These are phyloP conservation scores for Galemys pyrenaicus DNA, from an alignment of 2,113 vertebrate genomes.

Conservation along the genomic window DNA sequence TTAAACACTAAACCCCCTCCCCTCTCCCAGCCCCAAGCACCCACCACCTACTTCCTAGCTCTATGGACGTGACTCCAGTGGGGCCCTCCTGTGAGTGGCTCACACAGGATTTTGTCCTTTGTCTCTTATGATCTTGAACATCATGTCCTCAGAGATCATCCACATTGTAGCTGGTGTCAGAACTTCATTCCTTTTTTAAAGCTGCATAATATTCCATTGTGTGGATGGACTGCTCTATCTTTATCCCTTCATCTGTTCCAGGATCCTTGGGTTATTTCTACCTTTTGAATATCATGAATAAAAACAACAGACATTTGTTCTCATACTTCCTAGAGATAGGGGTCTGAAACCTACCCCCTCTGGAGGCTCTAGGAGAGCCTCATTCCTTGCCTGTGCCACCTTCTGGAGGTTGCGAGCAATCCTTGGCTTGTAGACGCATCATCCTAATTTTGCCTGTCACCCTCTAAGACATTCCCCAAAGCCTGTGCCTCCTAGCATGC, in stretches of 20 bases:
- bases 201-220: background rate
- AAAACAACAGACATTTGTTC: background rate
- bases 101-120: background rate
- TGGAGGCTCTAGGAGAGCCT: background rate
- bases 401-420: background rate
- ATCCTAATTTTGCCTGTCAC: background rate
- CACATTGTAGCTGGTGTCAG: too few relatives aligned
- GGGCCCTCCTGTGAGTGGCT: background rate
- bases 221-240: background rate
- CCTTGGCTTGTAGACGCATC: background rate
- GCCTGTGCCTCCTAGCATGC: background rate
- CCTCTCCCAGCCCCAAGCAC: background rate
- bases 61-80: background rate
- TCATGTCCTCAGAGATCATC: background rate
- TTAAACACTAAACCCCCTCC: background rate
- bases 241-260: background rate
- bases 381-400: background rate
- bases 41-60: background rate
- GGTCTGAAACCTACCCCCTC: background rate
- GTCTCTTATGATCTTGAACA: background rate
- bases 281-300: background rate
- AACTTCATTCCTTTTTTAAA: background rate
- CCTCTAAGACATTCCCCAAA: background rate
- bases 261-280: background rate
- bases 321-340: background rate